phyloP scores from a whole-genome alignment of 2,888 invertebrate species.

The Malacosoma neustria region DNA sequence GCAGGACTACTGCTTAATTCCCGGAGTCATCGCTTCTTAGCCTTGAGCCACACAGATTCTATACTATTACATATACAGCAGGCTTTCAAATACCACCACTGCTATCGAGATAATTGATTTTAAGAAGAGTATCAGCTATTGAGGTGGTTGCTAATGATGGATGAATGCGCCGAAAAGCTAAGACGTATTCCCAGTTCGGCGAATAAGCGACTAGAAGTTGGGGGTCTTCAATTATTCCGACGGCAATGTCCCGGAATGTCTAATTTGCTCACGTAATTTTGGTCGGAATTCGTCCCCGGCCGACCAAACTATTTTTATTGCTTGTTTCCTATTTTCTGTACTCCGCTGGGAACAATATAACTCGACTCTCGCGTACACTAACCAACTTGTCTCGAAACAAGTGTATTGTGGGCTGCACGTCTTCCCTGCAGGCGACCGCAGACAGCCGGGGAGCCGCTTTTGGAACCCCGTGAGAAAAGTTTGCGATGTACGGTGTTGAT shows the following conservation, averaged over 20 bases:
- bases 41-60: no score
- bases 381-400: constrained; percentile 52
- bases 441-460: not conserved
- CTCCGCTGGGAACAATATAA: constrained; percentile 62
- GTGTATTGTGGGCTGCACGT: constrained; percentile 67
- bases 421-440: constrained; percentile 20
- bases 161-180: constrained; percentile 3
- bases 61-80: no score
- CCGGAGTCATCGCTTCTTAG: no score
- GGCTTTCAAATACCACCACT: no score
- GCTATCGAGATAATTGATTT: no score
- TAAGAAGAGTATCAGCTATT: no score
- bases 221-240: constrained; percentile 59
- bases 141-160: not conserved
- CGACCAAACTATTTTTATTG: constrained; percentile 71
- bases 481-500: no score
- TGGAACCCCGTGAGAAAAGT: not conserved
- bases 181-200: constrained; percentile 36
- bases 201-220: constrained; percentile 36
- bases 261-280: constrained; percentile 74
- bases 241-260: constrained; percentile 66
- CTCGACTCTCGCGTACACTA: constrained; percentile 51
- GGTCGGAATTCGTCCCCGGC: constrained; percentile 62
- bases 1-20: no score
- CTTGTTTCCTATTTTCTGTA: constrained; percentile 66